Evolutionary conservation across 2,888 invertebrate genomes (phyloP).

Genomic region (Galerucella calmariensis): DNA sequence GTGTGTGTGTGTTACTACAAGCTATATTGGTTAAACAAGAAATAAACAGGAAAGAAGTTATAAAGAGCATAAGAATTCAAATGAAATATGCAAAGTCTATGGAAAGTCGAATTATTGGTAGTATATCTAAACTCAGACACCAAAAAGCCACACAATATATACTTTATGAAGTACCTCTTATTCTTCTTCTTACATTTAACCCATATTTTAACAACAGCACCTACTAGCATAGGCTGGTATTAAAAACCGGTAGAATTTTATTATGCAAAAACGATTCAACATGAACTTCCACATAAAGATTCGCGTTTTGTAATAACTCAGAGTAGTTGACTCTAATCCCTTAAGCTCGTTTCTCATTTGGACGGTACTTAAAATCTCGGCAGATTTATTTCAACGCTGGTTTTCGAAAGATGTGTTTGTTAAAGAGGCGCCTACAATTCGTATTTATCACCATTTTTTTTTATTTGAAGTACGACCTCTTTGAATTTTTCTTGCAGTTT

Average conservation of each 20-base stretch:
- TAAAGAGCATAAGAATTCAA: too few relatives aligned
- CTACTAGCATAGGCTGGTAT: slow-evolving; percentile 47
- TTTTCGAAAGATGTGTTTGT: slow-evolving; percentile 46
- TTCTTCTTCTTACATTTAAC: slow-evolving; percentile 32
- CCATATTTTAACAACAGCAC: slow-evolving; percentile 51
- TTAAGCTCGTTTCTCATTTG: slow-evolving; percentile 56
- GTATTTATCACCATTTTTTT: slow-evolving; percentile 26
- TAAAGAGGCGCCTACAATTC: slow-evolving; percentile 57
- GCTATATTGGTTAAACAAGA: too few relatives aligned
- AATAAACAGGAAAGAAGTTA: too few relatives aligned
- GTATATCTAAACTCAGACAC: too few relatives aligned
- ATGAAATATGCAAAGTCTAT: too few relatives aligned
- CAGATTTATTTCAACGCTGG: slow-evolving; percentile 49
- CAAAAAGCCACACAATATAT: too few relatives aligned
- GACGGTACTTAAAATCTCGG: slow-evolving; percentile 54
- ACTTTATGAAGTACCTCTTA: neutral
- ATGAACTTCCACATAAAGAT: slow-evolving; percentile 60
- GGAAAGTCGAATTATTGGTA: too few relatives aligned
- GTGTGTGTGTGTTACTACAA: too few relatives aligned
- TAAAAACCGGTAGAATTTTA: slow-evolving; percentile 56
- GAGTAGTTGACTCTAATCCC: slow-evolving; percentile 57
- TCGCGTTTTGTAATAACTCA: slow-evolving; percentile 55
- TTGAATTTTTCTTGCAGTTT: too few relatives aligned
- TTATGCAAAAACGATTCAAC: slow-evolving; percentile 59
- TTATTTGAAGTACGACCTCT: too few relatives aligned